Percentiles rank a stretch among this genome's conserved stretches.
Conservation (phyloP, 2,888 invertebrate species). For the Bombyx huttoni region DNA sequence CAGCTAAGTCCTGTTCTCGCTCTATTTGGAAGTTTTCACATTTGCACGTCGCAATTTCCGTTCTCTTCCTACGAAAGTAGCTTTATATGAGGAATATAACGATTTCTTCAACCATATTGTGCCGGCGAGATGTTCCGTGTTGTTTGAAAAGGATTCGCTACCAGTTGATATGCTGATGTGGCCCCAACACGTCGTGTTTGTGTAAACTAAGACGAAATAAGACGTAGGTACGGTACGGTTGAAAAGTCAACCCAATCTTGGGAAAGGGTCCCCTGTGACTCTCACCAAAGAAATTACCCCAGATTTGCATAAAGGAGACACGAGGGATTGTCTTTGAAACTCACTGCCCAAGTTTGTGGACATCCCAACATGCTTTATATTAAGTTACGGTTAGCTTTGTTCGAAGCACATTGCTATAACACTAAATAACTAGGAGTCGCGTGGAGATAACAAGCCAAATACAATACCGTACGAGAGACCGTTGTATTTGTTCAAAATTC, state of each 20-base stretch:
- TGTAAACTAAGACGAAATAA: conserved; percentile 33
- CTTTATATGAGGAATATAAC: not conserved
- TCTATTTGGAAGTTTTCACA: conserved; percentile 43
- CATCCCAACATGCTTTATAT: conserved; percentile 55
- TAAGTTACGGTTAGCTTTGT: conserved; percentile 49
- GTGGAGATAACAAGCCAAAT: conserved; percentile 21
- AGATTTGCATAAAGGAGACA: conserved; percentile 66
- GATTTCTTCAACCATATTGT: conserved; percentile 2
- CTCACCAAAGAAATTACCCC: conserved; percentile 61
- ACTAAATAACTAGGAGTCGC: conserved; percentile 30
- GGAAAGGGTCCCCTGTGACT: conserved; percentile 51
- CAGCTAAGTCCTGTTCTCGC: not conserved
- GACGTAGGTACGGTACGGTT: conserved; percentile 34
- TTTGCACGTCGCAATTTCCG: conserved; percentile 44
- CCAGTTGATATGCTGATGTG: conserved; percentile 12
- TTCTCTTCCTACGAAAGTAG: conserved; percentile 7
- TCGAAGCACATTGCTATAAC: conserved; percentile 25
- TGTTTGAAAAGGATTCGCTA: not conserved
- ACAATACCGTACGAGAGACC: not conserved
- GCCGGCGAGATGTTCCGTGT: conserved; percentile 10
- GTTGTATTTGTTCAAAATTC: not conserved
- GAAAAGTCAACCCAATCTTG: conserved; percentile 55
- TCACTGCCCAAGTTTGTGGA: conserved; percentile 50
- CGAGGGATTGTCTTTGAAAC: conserved; percentile 58
- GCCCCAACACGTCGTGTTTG: conserved; percentile 18